Evolutionary conservation across 2,888 invertebrate genomes (phyloP), one percentile per base, ranked within the genome.

Genomic region (Folsomia manolachei): DNA sequence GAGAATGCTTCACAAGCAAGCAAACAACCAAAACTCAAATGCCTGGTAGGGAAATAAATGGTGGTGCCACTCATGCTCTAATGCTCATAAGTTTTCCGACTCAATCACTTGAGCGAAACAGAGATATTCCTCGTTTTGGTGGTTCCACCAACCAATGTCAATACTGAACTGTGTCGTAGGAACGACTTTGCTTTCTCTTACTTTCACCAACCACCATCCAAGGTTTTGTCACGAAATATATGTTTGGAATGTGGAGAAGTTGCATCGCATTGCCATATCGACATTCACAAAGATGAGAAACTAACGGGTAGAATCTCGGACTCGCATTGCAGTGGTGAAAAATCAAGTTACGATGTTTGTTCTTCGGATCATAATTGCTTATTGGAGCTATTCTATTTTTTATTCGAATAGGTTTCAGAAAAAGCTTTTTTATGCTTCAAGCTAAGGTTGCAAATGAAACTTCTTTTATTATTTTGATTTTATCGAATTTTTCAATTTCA

Each of bases 11-110:
- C n/a, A n/a, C n/a, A n/a, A n/a, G n/a, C n/a, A n/a, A n/a, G n/a
- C n/a, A n/a, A n/a, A n/a, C n/a, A n/a, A n/a, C n/a, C n/a, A n/a
- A 21, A n/a, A 21, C 21, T 56, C 56, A n/a, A 56, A 56, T 56
- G 56, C 21, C 7, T 56, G 39, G 14, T 9, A 14, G 4, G 14
- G 39, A 39, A 39, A 39, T n/a, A n/a, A n/a, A n/a, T n/a, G n/a
- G n/a, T n/a, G n/a, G n/a, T 56, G 56, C 56, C 56, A 19, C 21
- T 56, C 56, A 56, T 21, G 56, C 19, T 56, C 56, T 56, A 56
- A 56, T 56, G 56, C 56, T 19, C 56, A 56, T 56, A 56, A 56
- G 21, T n/a, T 56, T 56, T 56, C 56, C 19, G 14, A 39, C 56
- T 56, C 21, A 19, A 56, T 56, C 7, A 56, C 11, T 56, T 56